A percentile compares a stretch with the other conserved stretches of the same genome.
phyloP scores from a whole-genome alignment of 2,113 vertebrate species.

The Talpa occidentalis region DNA sequence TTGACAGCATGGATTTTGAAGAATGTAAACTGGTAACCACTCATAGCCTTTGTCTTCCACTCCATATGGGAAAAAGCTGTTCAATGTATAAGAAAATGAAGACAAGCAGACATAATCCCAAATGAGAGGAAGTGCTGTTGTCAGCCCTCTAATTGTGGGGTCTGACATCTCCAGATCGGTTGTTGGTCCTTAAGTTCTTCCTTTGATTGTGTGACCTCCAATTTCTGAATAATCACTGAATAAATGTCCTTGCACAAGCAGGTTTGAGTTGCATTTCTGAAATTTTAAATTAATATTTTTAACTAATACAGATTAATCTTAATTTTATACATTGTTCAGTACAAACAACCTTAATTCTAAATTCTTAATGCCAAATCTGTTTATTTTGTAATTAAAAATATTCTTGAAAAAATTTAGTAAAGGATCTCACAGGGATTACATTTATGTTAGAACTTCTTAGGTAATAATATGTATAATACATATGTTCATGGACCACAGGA shows the following conservation, averaged over 20 bases:
- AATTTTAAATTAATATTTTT: neutral
- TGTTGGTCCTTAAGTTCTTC: neutral
- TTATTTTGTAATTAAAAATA: neutral
- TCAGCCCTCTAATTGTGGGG: neutral
- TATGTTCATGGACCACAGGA: neutral
- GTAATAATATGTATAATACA: neutral
- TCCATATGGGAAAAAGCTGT: neutral
- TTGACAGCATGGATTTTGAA: neutral
- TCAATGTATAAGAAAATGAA: neutral
- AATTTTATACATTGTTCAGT: neutral
- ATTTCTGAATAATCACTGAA: neutral
- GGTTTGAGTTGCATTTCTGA: neutral
- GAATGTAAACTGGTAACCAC: neutral
- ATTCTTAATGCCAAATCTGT: neutral
- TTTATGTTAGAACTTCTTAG: neutral
- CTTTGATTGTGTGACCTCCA: neutral
- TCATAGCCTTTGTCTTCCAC: neutral
- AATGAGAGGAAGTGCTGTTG: neutral
- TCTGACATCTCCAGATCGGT: neutral
- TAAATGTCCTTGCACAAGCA: neutral
- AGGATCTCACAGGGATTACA: neutral
- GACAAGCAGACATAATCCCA: neutral
- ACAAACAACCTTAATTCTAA: neutral
- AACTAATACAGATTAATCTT: neutral
- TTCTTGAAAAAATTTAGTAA: neutral